Evolutionary conservation across 2,888 invertebrate species (phyloP).

Genomic region (Euclidia mi): DNA sequence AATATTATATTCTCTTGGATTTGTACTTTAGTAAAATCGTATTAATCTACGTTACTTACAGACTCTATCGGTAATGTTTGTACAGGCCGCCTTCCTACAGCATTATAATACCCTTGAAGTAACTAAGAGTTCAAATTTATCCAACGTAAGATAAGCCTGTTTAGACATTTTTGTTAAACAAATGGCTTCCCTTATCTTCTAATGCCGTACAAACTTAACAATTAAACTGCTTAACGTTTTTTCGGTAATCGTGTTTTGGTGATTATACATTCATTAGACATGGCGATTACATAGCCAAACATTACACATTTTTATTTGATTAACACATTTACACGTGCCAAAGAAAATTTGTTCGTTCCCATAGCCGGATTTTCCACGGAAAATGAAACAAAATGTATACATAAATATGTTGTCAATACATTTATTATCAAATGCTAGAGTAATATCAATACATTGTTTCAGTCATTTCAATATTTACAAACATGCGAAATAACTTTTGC

Average conservation of each 20-base stretch:
- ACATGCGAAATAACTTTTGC: slow-evolving; percentile 44
- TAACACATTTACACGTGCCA: slow-evolving; percentile 30
- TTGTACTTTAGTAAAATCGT: no score
- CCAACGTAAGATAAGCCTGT: no score
- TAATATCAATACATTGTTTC: slow-evolving; percentile 60
- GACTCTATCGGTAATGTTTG: no score
- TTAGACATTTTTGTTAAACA: background rate
- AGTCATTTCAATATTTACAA: slow-evolving; percentile 59
- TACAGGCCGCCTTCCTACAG: no score
- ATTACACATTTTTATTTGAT: slow-evolving; percentile 39
- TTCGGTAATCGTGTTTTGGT: slow-evolving; percentile 14
- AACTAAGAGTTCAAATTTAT: no score
- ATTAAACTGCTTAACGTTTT: slow-evolving; percentile 8
- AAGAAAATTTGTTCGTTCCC: slow-evolving; percentile 17
- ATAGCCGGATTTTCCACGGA: slow-evolving; percentile 15
- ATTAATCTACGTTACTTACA: no score
- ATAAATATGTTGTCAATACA: slow-evolving; percentile 52
- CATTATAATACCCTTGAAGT: no score
- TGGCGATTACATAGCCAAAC: slow-evolving; percentile 33
- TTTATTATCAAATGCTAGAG: slow-evolving; percentile 59
- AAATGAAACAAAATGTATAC: slow-evolving; percentile 50
- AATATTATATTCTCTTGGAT: no score
- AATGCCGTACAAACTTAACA: slow-evolving; percentile 10
- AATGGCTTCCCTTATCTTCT: background rate
- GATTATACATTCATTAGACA: slow-evolving; percentile 32